Conservation (phyloP, 2,113 vertebrate species). For the Gobiocypris rarus region DNA sequence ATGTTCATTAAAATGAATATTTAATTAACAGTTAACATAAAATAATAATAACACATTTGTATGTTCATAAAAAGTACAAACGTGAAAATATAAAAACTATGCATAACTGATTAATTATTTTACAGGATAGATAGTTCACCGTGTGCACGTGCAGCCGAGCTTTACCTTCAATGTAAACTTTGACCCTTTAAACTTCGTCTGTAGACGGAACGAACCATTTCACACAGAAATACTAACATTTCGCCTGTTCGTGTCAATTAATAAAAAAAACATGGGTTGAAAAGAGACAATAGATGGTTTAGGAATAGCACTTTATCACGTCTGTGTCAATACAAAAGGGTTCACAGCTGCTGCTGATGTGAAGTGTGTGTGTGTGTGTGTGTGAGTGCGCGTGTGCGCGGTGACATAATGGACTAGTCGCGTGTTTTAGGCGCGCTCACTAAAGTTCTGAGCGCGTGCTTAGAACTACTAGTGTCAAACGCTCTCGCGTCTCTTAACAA, state of each 20-base stretch:
- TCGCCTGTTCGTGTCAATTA: background rate
- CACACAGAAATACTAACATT: background rate
- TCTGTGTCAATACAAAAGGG: background rate
- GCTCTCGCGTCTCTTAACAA: background rate
- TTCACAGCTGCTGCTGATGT: background rate
- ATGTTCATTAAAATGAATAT: background rate
- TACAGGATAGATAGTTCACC: background rate
- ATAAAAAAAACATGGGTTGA: background rate
- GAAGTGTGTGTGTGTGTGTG: too few relatives aligned
- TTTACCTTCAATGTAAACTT: background rate
- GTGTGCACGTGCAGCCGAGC: background rate
- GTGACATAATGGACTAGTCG: constrained; percentile 23
- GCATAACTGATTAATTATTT: background rate
- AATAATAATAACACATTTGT: background rate
- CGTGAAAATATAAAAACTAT: background rate
- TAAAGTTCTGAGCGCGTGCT: constrained; percentile 24
- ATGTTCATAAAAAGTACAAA: background rate
- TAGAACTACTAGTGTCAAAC: background rate
- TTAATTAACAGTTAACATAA: background rate
- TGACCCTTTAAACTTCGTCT: background rate
- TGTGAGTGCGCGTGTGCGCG: too few relatives aligned
- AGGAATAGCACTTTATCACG: background rate
- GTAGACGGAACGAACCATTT: constrained; percentile 23
- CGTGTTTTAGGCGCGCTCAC: background rate
- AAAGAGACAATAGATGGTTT: background rate